Base-by-base conservation (phyloP, 1,140 invertebrate species). In the Bombus breviceps region DNA sequence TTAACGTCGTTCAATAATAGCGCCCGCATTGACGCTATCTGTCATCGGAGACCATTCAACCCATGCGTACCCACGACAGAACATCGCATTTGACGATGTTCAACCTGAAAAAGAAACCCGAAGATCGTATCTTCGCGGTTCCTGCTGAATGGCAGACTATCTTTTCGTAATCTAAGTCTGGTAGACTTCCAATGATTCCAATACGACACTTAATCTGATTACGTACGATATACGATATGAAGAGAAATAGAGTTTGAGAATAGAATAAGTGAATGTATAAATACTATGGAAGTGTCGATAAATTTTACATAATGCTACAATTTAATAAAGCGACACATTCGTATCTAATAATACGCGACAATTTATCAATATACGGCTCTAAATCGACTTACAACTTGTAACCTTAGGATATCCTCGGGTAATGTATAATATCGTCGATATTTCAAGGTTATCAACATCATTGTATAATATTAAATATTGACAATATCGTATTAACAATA, bases 11-110 rank as follows among this genome's bases (percentile, higher is more conserved):
- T 80, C 53, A 78, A 89, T 83, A 78, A 89, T 83, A 80, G 86
- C 79, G 79, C 90, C 92, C 92, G 89, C 87, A 90, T 90, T 87
- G 86, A 90, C 90, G 83, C 75, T 92, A 92, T 92, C 92, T 92
- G 83, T 84, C 88, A 92, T 92, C 90, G 66, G 75, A 90, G 82
- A 90, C 43, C 75, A 41, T 78, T 81, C 74, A 57, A 86, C 69
- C 84, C 76, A 73, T 66, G 59, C 77, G 34, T 69, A 83, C 53
- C 28, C 41, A 47, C 62, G 75, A 74, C 22, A 78, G 43, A 53
- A 74, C 73, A 64, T 86, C 77, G 73, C 57, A 66, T 90, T 87
- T 15, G n/a, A 75, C 81, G 37, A 73, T 41, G 57, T 75, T 73
- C 66, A 83, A 64, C 53, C 25, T 39, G n/a, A 62, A 81, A 53